Percentiles rank a stretch among this genome's conserved stretches.
Evolutionary conservation across 2,797 vertebrate genomes (phyloP).

Genomic region (Malurus leucopterus): DNA sequence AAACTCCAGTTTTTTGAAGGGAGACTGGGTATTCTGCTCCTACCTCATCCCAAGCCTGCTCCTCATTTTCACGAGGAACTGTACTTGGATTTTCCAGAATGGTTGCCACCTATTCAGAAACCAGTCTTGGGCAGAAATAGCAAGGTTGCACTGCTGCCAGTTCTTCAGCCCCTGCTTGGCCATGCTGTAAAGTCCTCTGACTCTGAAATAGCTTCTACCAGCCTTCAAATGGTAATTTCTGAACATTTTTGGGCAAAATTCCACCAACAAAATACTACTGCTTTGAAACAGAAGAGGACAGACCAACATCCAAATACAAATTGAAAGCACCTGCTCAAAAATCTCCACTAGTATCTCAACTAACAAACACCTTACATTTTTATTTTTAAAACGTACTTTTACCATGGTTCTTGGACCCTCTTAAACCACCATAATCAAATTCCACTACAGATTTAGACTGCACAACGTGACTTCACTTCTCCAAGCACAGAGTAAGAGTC

Average conservation of each 20-base stretch:
- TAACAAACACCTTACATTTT: not conserved
- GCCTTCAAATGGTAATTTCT: not conserved
- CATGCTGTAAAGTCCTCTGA: not conserved
- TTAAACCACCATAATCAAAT: constrained; percentile 26
- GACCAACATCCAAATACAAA: constrained; percentile 16
- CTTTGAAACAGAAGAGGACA: constrained; percentile 18
- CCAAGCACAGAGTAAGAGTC: constrained; percentile 28
- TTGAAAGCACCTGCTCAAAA: constrained; percentile 21
- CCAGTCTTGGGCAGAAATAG: not conserved
- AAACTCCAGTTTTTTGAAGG: not conserved
- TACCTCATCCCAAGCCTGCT: not conserved
- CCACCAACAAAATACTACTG: not conserved
- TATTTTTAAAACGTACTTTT: constrained; percentile 4
- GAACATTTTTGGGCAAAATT: not conserved
- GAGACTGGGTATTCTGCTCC: not conserved
- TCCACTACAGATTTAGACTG: constrained; percentile 40
- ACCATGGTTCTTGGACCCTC: not conserved
- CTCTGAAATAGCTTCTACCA: not conserved
- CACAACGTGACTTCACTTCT: constrained; percentile 43
- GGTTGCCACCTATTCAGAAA: constrained; percentile 9
- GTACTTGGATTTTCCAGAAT: constrained; percentile 1
- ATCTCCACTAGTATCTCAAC: not conserved
- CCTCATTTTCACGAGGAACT: not conserved
- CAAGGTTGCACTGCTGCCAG: not conserved
- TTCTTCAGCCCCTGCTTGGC: not conserved